Conservation (phyloP, 1,140 invertebrate species). For the Rhopalosiphum padi region DNA sequence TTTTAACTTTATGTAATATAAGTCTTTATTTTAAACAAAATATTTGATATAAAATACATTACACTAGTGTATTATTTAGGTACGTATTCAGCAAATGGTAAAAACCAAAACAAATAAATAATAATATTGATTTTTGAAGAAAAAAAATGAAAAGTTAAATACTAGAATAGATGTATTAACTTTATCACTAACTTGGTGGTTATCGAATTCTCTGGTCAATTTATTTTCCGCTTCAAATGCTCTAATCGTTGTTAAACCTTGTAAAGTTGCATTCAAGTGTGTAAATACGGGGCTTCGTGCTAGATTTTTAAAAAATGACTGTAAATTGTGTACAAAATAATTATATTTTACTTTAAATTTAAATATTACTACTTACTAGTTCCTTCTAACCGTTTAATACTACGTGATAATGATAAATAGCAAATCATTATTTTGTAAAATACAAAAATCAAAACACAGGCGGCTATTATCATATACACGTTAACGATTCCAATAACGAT, state of each 20-base stretch:
- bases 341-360: not conserved
- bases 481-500: slow-evolving; percentile 66
- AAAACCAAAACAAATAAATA: too few relatives aligned
- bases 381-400: slow-evolving; percentile 71
- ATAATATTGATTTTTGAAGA: too few relatives aligned
- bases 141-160: too few relatives aligned
- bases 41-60: too few relatives aligned
- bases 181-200: slow-evolving; percentile 69
- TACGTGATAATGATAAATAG: slow-evolving; percentile 71
- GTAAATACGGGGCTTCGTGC: slow-evolving; percentile 83
- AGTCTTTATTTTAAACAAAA: too few relatives aligned
- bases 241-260: slow-evolving; percentile 88
- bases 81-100: too few relatives aligned
- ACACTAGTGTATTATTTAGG: too few relatives aligned
- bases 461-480: slow-evolving; percentile 66
- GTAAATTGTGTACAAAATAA: not conserved
- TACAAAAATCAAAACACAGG: slow-evolving; percentile 66
- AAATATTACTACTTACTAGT: slow-evolving; percentile 65
- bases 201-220: slow-evolving; percentile 82
- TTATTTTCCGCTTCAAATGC: slow-evolving; percentile 82
- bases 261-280: slow-evolving; percentile 86
- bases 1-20: too few relatives aligned
- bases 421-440: slow-evolving; percentile 67
- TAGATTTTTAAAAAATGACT: slow-evolving; percentile 61
- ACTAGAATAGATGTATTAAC: not conserved